Conservation (phyloP, 2,797 vertebrate species). For the Onychomys arenicola region DNA sequence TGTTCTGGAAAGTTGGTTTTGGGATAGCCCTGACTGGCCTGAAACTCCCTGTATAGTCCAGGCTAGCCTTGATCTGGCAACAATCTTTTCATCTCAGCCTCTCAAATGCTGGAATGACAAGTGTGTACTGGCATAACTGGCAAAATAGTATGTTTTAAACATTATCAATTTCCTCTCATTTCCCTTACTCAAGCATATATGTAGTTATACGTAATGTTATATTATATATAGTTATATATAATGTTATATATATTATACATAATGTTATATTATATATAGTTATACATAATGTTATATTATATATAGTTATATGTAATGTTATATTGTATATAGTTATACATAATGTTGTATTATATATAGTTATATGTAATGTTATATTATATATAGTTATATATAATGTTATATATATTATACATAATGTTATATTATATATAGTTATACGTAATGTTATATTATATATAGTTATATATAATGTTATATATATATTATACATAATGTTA, state of each 20-base stretch:
- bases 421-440: not conserved
- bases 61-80: not conserved
- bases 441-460: no score
- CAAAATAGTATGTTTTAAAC: constrained; percentile 30
- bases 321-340: no score
- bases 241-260: no score
- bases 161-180: constrained; percentile 23
- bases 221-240: no score
- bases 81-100: not conserved
- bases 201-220: not conserved
- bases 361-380: not conserved
- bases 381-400: no score
- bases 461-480: not conserved
- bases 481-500: not conserved
- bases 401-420: not conserved
- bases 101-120: not conserved
- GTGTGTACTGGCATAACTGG: not conserved
- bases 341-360: no score
- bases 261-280: no score
- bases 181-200: not conserved
- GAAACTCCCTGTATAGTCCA: not conserved
- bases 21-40: not conserved
- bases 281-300: no score
- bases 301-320: no score
- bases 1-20: not conserved